These are phyloP conservation scores for Caloenas nicobarica DNA, from an alignment of 2,113 vertebrate genomes.

Conservation along the genomic window DNA sequence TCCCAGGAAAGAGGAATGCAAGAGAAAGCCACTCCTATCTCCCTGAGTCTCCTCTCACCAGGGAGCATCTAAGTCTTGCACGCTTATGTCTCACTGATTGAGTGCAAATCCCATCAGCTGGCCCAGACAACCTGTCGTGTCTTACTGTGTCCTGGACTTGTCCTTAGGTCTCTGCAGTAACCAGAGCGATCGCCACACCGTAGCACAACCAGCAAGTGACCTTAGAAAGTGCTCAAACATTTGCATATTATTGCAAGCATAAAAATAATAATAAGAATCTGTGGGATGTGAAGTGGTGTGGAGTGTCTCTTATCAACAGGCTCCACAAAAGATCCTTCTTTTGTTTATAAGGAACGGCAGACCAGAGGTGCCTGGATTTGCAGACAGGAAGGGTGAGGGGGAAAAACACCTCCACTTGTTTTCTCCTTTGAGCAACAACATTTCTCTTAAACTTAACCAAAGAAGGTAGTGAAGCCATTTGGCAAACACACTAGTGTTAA, in stretches of 20 bases:
- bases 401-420: constrained; percentile 39
- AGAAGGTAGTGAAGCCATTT: constrained; percentile 26
- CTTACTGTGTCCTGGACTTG: neutral
- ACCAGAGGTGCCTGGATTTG: constrained; percentile 30
- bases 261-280: neutral
- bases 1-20: neutral
- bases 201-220: neutral
- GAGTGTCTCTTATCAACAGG: constrained; percentile 43
- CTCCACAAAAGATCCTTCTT: constrained; percentile 54
- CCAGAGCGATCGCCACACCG: neutral
- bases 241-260: neutral
- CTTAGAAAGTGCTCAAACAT: neutral
- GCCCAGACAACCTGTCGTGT: neutral
- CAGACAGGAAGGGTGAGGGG: constrained; percentile 68
- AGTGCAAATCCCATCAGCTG: neutral
- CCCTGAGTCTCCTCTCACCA: neutral
- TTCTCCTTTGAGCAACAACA: constrained; percentile 45
- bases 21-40: neutral
- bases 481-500: constrained; percentile 9
- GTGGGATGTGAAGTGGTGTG: neutral
- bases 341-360: constrained; percentile 56
- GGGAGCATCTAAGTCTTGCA: neutral
- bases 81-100: neutral
- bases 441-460: constrained; percentile 46
- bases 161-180: neutral